Percentiles rank a stretch among this genome's conserved stretches.
phyloP scores from a whole-genome alignment of 1,140 invertebrate genomes.

The Pseudomyrmex concolor region DNA sequence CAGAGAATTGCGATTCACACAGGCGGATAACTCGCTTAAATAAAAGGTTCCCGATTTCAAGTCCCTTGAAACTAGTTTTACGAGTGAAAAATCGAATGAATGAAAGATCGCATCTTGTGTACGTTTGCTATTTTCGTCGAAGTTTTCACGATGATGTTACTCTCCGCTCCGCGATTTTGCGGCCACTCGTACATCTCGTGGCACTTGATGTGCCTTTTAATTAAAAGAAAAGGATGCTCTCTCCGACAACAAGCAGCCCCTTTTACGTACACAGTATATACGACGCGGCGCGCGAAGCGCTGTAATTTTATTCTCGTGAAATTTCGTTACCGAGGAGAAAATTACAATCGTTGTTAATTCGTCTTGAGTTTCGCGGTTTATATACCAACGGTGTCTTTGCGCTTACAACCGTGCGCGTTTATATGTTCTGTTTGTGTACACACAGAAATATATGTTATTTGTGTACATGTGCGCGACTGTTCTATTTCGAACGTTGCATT shows the following conservation, averaged over 20 bases:
- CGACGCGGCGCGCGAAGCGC: slow-evolving; percentile 1
- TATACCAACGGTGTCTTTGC: not conserved
- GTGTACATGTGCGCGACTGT: not conserved
- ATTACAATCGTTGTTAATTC: slow-evolving; percentile 45
- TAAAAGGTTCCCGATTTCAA: slow-evolving; percentile 8
- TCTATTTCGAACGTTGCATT: slow-evolving; percentile 5
- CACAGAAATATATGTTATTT: no score
- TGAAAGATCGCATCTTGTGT: not conserved
- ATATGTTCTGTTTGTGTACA: no score
- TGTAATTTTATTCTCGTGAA: slow-evolving; percentile 22
- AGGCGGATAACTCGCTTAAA: slow-evolving; percentile 19
- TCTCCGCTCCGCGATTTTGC: slow-evolving; percentile 7
- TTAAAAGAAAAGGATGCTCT: slow-evolving; percentile 31
- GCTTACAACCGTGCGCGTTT: not conserved
- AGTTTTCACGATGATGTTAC: no score
- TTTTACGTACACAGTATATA: slow-evolving; percentile 1
- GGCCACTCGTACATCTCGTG: not conserved
- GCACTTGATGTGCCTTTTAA: slow-evolving; percentile 27
- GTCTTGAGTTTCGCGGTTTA: slow-evolving; percentile 39
- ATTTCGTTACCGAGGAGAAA: slow-evolving; percentile 15
- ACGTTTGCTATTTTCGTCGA: not conserved
- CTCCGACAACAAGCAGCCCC: not conserved
- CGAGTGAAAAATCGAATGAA: not conserved
- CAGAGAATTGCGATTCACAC: slow-evolving; percentile 6
- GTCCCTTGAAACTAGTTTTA: slow-evolving; percentile 9